Evolutionary conservation across 2,888 invertebrate genomes (phyloP).

Genomic region (Sesia bembeciformis): DNA sequence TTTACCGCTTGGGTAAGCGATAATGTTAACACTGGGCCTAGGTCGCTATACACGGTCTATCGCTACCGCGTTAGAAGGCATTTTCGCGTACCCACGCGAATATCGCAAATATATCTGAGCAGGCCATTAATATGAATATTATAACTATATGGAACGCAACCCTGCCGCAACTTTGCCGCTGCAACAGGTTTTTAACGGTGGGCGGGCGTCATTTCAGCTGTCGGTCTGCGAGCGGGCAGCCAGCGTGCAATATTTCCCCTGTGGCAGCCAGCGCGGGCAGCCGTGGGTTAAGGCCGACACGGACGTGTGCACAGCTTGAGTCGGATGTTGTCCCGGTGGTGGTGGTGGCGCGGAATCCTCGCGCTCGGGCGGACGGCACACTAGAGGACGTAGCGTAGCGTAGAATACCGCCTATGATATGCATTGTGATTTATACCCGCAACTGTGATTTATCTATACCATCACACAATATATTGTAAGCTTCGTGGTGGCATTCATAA

Average conservation of each 20-base stretch:
- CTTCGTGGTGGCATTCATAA: slow-evolving; percentile 63
- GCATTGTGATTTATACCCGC: slow-evolving; percentile 67
- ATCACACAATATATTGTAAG: slow-evolving; percentile 54
- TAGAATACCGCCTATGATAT: slow-evolving; percentile 67
- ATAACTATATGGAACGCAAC: too few species aligned
- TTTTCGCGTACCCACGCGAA: too few species aligned
- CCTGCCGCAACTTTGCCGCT: too few species aligned
- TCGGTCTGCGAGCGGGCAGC: slow-evolving; percentile 44
- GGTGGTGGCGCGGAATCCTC: too few species aligned
- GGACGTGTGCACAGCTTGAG: slow-evolving; percentile 48
- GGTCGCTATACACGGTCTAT: too few species aligned
- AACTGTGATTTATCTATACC: slow-evolving; percentile 69
- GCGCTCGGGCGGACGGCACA: slow-evolving; percentile 25
- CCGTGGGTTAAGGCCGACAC: slow-evolving; percentile 36
- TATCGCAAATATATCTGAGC: too few species aligned
- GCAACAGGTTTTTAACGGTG: too few species aligned
- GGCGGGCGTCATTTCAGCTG: slow-evolving; percentile 32
- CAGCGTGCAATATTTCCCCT: slow-evolving; percentile 47
- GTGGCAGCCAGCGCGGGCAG: slow-evolving; percentile 59
- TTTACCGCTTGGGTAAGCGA: too few species aligned
- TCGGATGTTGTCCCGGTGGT: too few species aligned
- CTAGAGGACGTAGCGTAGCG: slow-evolving; percentile 41
- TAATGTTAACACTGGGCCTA: too few species aligned
- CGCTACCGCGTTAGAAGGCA: too few species aligned
- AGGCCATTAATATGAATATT: too few species aligned